Evolutionary conservation across 2,797 vertebrate species (phyloP), one percentile per base, ranked within the genome.

Genomic region (Thalassophryne amazonica): DNA sequence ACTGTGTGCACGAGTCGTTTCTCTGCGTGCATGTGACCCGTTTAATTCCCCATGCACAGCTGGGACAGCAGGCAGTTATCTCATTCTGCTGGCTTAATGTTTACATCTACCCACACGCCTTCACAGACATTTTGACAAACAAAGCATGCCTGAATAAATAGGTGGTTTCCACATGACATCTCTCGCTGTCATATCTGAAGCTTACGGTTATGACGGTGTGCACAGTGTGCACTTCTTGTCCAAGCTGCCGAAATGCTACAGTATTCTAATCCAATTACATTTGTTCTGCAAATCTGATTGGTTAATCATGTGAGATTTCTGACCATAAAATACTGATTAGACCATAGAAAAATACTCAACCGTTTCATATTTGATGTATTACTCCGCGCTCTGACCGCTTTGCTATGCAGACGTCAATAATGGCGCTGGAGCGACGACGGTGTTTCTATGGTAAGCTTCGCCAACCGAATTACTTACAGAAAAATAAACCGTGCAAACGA

Each of bases 121-220:
- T 42, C 25, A 7, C 40, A 60, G 52, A 74, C 49, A 52, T 65
- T 67, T n/a, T 35, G 48, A 54, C 36, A 68, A 72, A 68, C 52
- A 36, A 51, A 27, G 29, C 45, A 4, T 27, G 38, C 33, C 32
- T 30, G 22, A 21, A 24, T 19, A 64, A 56, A 72, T 41, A 64
- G 49, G 24, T 9, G 4, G 23, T 21, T 27, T 31, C 36, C 17
- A 37, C 39, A 45, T 7, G 8, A 24, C 5, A 2, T 33, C 19
- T 49, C 30, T 24, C 1, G 11, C 40, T 5, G 31, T 51, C 36
- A 24, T n/a, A 6, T 6, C 12, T 10, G 11, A 40, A 15, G 6
- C 9, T 22, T 1, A 18, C 1, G 17, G 6, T 31, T 12, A 30
- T 24, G 15, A 29, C 8, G 23, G 28, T 22, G 15, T 5, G 16